A percentile compares a stretch with the other conserved stretches of the same genome.
phyloP scores from a whole-genome alignment of 53 echinoderm and acorn worm species.

The Echinarachnius parma region DNA sequence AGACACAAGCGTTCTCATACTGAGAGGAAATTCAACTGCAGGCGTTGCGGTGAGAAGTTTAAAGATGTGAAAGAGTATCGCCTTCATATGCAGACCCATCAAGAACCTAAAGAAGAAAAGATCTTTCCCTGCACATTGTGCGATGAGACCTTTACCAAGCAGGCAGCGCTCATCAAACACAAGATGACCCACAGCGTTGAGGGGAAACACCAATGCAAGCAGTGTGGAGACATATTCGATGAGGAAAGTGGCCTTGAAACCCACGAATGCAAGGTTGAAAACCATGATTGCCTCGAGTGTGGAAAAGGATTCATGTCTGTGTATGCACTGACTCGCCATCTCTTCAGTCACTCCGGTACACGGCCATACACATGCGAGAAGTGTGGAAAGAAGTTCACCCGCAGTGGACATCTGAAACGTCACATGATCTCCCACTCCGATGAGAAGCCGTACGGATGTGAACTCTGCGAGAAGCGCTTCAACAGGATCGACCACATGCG shows the following conservation, averaged over 20 bases:
- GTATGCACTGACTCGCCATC: constrained; percentile 41
- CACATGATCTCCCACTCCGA: constrained; percentile 40
- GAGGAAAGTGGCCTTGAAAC: constrained; percentile 11
- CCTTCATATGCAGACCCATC: constrained; percentile 27
- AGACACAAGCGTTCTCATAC: constrained; percentile 36
- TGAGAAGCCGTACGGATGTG: constrained; percentile 28
- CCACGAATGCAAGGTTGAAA: constrained; percentile 29
- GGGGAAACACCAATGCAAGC: constrained; percentile 47
- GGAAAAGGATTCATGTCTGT: constrained; percentile 36
- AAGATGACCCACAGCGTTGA: constrained; percentile 43
- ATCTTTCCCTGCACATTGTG: constrained; percentile 32
- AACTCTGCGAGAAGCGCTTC: constrained; percentile 31
- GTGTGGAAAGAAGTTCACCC: constrained; percentile 41
- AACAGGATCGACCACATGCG: constrained; percentile 39
- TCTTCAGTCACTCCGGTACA: constrained; percentile 34
- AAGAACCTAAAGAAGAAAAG: constrained; percentile 14
- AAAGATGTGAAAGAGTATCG: constrained; percentile 40
- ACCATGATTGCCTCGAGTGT: constrained; percentile 29
- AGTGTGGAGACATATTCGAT: constrained; percentile 31
- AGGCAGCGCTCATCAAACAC: constrained; percentile 42
- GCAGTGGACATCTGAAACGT: constrained; percentile 35
- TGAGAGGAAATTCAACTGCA: constrained; percentile 35
- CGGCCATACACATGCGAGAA: constrained; percentile 34
- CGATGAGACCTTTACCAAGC: constrained; percentile 40
- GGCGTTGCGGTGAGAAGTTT: constrained; percentile 28